Conservation (phyloP, 2,113 vertebrate genomes). For the Chamaea fasciata region DNA sequence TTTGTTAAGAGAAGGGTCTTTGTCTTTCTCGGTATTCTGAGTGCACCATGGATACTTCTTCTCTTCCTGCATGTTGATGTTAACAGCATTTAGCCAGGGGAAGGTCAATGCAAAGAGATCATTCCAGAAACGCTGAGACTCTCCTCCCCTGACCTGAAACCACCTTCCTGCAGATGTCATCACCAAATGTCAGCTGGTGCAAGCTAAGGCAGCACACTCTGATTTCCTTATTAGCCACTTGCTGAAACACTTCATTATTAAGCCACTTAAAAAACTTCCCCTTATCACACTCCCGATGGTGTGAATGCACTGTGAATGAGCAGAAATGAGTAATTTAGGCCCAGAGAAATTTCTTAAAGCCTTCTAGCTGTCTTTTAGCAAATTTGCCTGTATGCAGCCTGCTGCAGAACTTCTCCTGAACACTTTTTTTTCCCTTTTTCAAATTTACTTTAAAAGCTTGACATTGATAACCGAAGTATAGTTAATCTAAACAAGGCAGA, state of each 20-base stretch:
- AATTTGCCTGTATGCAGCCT: neutral
- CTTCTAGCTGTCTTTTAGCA: neutral
- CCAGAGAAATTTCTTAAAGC: neutral
- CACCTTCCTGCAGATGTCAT: neutral
- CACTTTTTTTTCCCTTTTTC: neutral
- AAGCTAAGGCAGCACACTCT: neutral
- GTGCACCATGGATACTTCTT: fast-evolving
- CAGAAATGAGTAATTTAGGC: neutral
- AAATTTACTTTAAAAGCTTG: neutral
- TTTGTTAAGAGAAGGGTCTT: neutral
- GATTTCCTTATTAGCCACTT: neutral
- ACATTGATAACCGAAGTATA: neutral
- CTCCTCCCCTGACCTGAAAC: neutral
- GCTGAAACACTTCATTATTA: neutral
- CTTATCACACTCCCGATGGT: neutral
- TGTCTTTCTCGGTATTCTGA: neutral
- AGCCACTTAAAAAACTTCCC: neutral
- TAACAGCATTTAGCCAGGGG: neutral
- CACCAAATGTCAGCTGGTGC: neutral
- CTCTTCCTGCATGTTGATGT: neutral
- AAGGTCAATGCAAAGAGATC: neutral
- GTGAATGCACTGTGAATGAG: neutral
- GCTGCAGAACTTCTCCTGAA: neutral
- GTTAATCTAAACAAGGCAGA: neutral
- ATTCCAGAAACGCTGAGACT: neutral